Evolutionary conservation across 2,113 vertebrate genomes (phyloP), one percentile per base, ranked within the genome.

Genomic region (Plecturocebus donacophilus): DNA sequence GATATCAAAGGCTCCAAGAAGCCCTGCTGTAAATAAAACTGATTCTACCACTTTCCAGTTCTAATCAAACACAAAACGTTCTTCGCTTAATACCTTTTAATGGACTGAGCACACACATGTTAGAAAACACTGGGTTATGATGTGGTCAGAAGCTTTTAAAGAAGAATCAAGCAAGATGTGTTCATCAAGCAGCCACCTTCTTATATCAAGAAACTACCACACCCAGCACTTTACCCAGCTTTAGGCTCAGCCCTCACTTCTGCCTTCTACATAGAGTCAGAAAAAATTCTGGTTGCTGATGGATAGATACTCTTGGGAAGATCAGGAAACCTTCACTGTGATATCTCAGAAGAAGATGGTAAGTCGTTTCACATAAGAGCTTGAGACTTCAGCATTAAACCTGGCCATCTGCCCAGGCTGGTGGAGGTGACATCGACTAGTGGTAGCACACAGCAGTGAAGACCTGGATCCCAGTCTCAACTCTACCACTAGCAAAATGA

Each of bases 261-360:
- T 76, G 30, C 25, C 47, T 1, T 76, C 35, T 47, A 17, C 23
- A 14, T n/a, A 47, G 64, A 86, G 38, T 82, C 76, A 91, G 77
- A 71, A 16, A 17, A 71, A 25, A 77, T 45, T 68, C 54, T n/a
- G 73, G 38, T 58, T 30, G 25, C 30, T 52, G 21, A 2, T 68
- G 20, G 87, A 30, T 61, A 90, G 94, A 66, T 42, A 10, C 49
- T 40, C 42, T n/a, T 20, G 25, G 30, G 73, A 89, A 64, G 45
- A 75, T 13, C 58, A 77, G 52, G 30, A 79, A n/a, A 25, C 66
- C 61, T 32, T 32, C 83, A 3, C 68, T 42, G 61, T 0, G 17
- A 19, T 27, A 45, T n/a, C 68, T 58, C 79, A 35, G 75, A 85
- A 91, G 97, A 85, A 83, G 17, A 70, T 70, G 98, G 97, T 96